Conservation (phyloP, 2,113 vertebrate species). For the Aplodontia rufa region DNA sequence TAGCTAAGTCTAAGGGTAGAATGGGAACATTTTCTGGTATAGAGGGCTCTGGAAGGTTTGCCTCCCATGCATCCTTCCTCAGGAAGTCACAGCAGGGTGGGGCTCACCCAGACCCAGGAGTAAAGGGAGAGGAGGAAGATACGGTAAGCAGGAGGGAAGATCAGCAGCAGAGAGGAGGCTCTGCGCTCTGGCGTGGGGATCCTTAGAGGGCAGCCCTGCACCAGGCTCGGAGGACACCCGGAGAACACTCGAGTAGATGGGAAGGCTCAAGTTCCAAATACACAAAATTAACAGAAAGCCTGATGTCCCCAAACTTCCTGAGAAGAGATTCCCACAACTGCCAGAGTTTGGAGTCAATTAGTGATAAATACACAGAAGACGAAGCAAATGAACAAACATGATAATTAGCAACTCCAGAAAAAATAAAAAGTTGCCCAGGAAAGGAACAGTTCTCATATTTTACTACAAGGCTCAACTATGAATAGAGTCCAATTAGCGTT, state of each 20-base stretch:
- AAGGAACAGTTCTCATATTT: neutral
- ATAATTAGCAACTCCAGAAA: neutral
- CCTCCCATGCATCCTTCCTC: neutral
- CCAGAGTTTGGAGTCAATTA: neutral
- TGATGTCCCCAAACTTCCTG: neutral
- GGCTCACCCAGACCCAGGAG: neutral
- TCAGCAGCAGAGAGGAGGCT: no score
- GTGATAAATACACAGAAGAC: neutral
- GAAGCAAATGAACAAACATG: neutral
- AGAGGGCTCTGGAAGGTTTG: neutral
- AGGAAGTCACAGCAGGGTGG: neutral
- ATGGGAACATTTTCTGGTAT: neutral
- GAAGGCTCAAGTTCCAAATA: neutral
- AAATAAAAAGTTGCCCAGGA: neutral
- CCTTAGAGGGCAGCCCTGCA: rapidly evolving
- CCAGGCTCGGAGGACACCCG: neutral
- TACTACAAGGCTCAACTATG: neutral
- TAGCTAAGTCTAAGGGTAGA: neutral
- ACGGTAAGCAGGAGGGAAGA: neutral
- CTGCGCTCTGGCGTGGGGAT: rapidly evolving
- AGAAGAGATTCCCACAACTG: neutral
- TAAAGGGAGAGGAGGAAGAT: neutral
- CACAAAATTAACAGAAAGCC: neutral
- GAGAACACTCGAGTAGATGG: neutral
- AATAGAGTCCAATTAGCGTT: neutral